phyloP scores from a whole-genome alignment of 2,113 vertebrate genomes.

The Silurus glanis region DNA sequence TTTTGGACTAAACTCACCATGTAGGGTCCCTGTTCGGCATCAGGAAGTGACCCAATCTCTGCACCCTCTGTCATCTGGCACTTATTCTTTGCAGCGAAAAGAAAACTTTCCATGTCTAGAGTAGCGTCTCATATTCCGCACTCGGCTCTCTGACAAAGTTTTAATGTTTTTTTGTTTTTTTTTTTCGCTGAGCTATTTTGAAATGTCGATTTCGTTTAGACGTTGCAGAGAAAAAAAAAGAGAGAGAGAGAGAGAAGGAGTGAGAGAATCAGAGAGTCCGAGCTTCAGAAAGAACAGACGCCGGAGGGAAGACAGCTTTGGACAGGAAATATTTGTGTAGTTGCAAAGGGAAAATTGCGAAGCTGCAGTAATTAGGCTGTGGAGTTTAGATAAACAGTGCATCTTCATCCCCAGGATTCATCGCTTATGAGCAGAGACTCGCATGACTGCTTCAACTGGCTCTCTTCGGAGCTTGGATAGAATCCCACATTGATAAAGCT shows the following conservation, averaged over 20 bases:
- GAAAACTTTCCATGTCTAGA: slow-evolving; percentile 35
- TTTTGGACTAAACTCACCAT: slow-evolving; percentile 58
- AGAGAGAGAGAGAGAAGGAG: no score
- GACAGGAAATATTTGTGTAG: slow-evolving; percentile 65
- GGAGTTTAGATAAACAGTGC: slow-evolving; percentile 55
- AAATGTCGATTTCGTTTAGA: slow-evolving; percentile 37
- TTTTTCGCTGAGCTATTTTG: not conserved
- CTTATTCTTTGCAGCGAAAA: slow-evolving; percentile 29
- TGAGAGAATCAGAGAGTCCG: slow-evolving; percentile 10
- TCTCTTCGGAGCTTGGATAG: not conserved
- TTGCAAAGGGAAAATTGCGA: slow-evolving; percentile 58
- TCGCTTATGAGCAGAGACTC: not conserved
- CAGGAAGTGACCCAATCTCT: slow-evolving; percentile 60
- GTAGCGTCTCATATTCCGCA: not conserved
- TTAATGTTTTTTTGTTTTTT: not conserved
- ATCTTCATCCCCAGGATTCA: slow-evolving; percentile 32
- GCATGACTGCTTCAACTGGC: not conserved
- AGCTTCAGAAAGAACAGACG: slow-evolving; percentile 49
- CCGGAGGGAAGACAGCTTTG: slow-evolving; percentile 56
- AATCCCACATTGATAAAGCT: not conserved
- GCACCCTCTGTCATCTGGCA: slow-evolving; percentile 51
- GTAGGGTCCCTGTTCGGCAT: slow-evolving; percentile 61
- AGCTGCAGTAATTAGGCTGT: slow-evolving; percentile 55
- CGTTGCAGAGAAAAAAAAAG: slow-evolving; percentile 9
- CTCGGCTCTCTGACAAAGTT: not conserved